These are phyloP conservation scores for Arrhamphus sclerolepis DNA, from an alignment of 2,797 vertebrate genomes.

Conservation along the genomic window DNA sequence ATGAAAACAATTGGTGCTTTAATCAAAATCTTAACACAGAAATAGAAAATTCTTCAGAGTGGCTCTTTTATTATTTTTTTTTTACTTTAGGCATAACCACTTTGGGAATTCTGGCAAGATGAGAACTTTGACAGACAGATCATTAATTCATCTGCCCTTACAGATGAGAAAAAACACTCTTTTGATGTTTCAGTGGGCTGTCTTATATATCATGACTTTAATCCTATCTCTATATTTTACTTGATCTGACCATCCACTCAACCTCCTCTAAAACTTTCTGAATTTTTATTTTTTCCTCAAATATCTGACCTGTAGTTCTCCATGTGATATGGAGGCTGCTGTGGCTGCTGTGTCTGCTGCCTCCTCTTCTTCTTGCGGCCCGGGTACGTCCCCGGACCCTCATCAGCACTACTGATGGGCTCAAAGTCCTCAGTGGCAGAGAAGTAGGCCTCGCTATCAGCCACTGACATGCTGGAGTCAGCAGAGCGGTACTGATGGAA, in stretches of 20 bases:
- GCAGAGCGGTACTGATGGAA: slow-evolving; percentile 98
- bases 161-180: slow-evolving; percentile 35
- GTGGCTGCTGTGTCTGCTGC: slow-evolving; percentile 84
- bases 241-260: slow-evolving; percentile 11
- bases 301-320: slow-evolving; percentile 76
- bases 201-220: slow-evolving; percentile 21
- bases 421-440: slow-evolving; percentile 97
- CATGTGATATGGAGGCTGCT: slow-evolving; percentile 81
- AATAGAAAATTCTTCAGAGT: not conserved
- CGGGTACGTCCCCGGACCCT: slow-evolving; percentile 96
- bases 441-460: slow-evolving; percentile 98
- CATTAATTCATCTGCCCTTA: slow-evolving; percentile 40
- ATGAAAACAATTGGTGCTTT: not conserved
- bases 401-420: slow-evolving; percentile 93
- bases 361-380: slow-evolving; percentile 93
- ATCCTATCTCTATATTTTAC: slow-evolving; percentile 33
- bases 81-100: slow-evolving; percentile 10
- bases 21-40: too few relatives aligned
- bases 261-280: slow-evolving; percentile 1
- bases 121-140: slow-evolving; percentile 13
- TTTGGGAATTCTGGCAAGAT: slow-evolving; percentile 19
- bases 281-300: not conserved
- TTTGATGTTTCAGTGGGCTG: slow-evolving; percentile 44
- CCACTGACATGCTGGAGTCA: slow-evolving; percentile 97
- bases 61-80: slow-evolving; percentile 16